phyloP scores from a whole-genome alignment of 2,113 vertebrate species.

The Dasypus novemcinctus region DNA sequence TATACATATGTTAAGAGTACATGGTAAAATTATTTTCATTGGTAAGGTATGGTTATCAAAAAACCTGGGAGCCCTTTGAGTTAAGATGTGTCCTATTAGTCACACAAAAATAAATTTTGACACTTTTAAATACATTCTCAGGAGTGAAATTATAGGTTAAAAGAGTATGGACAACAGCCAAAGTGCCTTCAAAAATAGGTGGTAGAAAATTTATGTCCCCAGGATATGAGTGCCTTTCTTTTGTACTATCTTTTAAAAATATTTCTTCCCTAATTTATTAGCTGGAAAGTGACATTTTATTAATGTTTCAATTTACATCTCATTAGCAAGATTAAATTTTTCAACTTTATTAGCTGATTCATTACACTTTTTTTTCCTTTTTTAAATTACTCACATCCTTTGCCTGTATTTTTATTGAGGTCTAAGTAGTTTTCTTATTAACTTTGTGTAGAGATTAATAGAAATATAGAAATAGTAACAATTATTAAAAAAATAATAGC shows the following conservation, averaged over 20 bases:
- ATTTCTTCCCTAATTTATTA: conserved; percentile 47
- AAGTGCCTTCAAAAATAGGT: conserved; percentile 62
- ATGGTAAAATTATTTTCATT: conserved; percentile 41
- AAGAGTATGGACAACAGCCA: conserved; percentile 57
- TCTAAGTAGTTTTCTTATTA: conserved; percentile 37
- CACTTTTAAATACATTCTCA: conserved; percentile 60
- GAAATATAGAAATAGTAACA: neutral
- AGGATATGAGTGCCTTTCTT: conserved; percentile 21
- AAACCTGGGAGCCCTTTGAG: conserved; percentile 29
- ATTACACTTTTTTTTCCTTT: conserved; percentile 37
- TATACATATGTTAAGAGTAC: neutral
- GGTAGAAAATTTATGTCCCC: conserved; percentile 58
- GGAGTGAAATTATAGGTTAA: conserved; percentile 43
- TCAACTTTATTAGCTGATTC: conserved; percentile 55
- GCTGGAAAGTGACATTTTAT: conserved; percentile 51
- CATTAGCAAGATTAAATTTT: conserved; percentile 55
- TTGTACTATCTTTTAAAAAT: conserved; percentile 29
- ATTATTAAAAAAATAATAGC: neutral
- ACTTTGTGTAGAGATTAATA: neutral
- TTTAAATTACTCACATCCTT: conserved; percentile 26
- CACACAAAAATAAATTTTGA: conserved; percentile 69
- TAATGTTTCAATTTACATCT: conserved; percentile 70
- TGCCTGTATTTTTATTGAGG: neutral
- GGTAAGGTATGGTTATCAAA: neutral
- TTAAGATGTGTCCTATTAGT: conserved; percentile 61